Conservation (phyloP, 2,797 vertebrate species). For the Sebastes cheni region DNA sequence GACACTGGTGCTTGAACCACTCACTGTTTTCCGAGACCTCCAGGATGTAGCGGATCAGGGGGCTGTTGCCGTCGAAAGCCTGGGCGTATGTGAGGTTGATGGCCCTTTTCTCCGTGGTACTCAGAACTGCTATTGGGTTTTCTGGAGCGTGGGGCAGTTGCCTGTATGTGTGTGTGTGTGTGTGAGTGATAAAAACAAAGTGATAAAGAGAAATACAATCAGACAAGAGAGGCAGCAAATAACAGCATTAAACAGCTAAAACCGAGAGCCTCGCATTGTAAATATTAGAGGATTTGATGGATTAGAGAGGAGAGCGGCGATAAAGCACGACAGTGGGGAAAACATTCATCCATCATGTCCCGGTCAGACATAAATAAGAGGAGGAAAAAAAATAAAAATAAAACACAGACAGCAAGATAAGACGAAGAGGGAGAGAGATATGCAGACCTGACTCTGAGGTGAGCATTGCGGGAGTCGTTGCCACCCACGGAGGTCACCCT, state of each 20-base stretch:
- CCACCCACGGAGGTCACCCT: conserved; percentile 92
- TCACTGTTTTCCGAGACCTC: conserved; percentile 99
- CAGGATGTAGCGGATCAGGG: conserved; percentile 91
- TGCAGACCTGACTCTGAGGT: conserved; percentile 92
- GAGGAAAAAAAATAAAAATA: not conserved
- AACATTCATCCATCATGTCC: conserved; percentile 64
- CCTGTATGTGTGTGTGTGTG: conserved; percentile 71
- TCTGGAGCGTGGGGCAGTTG: conserved; percentile 95
- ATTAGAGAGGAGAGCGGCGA: conserved; percentile 44
- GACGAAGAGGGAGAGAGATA: conserved; percentile 23
- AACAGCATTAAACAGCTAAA: conserved; percentile 46
- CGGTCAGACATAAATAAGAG: conserved; percentile 56
- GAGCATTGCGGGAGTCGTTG: conserved; percentile 93
- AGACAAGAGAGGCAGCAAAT: conserved; percentile 47
- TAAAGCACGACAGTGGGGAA: conserved; percentile 33
- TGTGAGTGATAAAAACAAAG: conserved; percentile 5
- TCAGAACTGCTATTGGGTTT: conserved; percentile 87
- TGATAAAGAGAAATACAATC: conserved; percentile 44
- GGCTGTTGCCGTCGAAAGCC: conserved; percentile 97
- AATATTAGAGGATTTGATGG: conserved; percentile 52
- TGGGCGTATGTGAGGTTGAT: conserved; percentile 97
- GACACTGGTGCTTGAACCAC: conserved; percentile 52
- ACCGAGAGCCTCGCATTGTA: conserved; percentile 26
- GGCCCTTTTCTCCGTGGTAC: conserved; percentile 86
- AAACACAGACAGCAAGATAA: conserved; percentile 20